Evolutionary conservation across 2,797 vertebrate species (phyloP), one percentile per base, ranked within the genome.

Genomic region (Anableps anableps): DNA sequence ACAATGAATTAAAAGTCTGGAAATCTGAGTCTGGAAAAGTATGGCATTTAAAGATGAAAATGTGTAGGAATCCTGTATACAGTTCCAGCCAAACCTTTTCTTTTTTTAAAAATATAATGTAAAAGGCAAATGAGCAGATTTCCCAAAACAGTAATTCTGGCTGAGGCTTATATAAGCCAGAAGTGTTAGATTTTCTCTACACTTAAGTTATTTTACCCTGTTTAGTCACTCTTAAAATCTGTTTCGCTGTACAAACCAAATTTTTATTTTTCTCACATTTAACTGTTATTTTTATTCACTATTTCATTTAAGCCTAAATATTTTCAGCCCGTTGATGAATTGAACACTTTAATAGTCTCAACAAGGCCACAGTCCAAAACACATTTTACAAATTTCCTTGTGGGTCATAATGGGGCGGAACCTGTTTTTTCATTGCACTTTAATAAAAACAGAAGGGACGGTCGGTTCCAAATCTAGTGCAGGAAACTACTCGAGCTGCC

Each of bases 381-480:
- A 81, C 58, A 80, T 86, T 86, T 87, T 58, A 75, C 72, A 83
- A 51, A 72, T 78, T 72, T 91, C 93, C 86, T 92, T 95, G 92
- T 76, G 77, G 21, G 94, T 96, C 93, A 94, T 92, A 76, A 48
- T 85, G 92, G 90, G 93, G 87, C 92, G n/a, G 70, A 77, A 79
- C 80, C 62, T 80, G 78, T 81, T 79, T 23, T 95, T 94, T 93
- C 95, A 97, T 97, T 97, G 96, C 96, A 97, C 96, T 96, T 84
- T 95, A 94, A 86, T 91, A 93, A 89, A 93, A 91, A 77, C 80
- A 38, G 93, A 92, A 94, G 94, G 95, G 92, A 95, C 94, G 94
- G 94, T 84, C 79, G 60, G 89, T 76, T 96, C 88, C 94, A 93
- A 92, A 95, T 95, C 94, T 96, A 96, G 95, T 96, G 96, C 95